Percentiles rank a stretch among this genome's conserved stretches.
These are phyloP conservation scores for Drosophila watanabei DNA, from an alignment of 1,140 invertebrate genomes.

Conservation along the genomic window DNA sequence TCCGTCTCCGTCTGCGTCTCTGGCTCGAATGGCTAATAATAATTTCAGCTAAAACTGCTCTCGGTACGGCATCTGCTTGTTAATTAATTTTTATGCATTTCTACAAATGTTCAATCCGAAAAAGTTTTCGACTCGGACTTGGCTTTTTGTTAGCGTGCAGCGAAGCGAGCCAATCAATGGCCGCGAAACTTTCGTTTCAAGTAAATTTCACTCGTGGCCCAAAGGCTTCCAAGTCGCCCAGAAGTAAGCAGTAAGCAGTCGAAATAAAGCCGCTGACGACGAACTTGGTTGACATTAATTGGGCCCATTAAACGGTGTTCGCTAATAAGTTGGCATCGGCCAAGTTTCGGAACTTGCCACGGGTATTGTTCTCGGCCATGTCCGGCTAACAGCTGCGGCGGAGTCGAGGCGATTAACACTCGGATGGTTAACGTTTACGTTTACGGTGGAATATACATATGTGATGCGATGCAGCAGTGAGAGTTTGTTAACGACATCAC, in stretches of 20 bases:
- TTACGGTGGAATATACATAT: slow-evolving; percentile 36
- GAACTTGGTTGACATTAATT: slow-evolving; percentile 79
- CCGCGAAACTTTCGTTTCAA: slow-evolving; percentile 71
- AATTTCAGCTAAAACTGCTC: slow-evolving; percentile 34
- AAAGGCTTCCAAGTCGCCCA: slow-evolving; percentile 24
- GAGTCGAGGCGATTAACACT: slow-evolving; percentile 75
- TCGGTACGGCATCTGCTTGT: slow-evolving; percentile 53
- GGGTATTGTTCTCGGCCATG: slow-evolving; percentile 60
- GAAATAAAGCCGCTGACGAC: slow-evolving; percentile 16
- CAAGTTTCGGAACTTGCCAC: slow-evolving; percentile 45
- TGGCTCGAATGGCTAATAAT: slow-evolving; percentile 37
- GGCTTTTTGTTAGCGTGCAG: slow-evolving; percentile 60
- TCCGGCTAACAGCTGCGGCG: slow-evolving; percentile 57
- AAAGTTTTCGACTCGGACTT: slow-evolving; percentile 56
- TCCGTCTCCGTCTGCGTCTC: not conserved
- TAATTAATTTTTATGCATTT: slow-evolving; percentile 84
- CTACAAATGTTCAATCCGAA: slow-evolving; percentile 73
- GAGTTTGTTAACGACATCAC: slow-evolving; percentile 48
- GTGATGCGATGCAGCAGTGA: slow-evolving; percentile 1
- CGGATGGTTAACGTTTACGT: slow-evolving; percentile 36
- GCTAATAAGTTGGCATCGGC: slow-evolving; percentile 74
- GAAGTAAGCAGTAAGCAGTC: slow-evolving; percentile 16
- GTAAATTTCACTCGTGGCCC: slow-evolving; percentile 58
- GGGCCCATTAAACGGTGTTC: slow-evolving; percentile 72
- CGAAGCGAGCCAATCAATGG: slow-evolving; percentile 68